Evolutionary conservation across 2,113 vertebrate genomes (phyloP), one percentile per base, ranked within the genome.

Genomic region (Sebastes fasciatus): DNA sequence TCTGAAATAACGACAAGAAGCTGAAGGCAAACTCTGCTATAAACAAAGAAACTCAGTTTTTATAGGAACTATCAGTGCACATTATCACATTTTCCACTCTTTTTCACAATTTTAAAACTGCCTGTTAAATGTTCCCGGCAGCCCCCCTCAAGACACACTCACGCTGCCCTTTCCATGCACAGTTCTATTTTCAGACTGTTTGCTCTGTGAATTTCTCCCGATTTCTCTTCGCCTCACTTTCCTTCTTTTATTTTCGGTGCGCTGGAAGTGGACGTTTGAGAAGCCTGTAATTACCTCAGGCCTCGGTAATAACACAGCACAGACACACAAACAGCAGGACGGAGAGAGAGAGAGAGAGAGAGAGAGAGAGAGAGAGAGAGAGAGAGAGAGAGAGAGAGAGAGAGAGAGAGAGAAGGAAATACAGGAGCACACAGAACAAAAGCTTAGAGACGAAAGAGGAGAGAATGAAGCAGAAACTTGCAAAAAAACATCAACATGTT

Each of bases 281-380:
- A 92, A 94, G 91, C 93, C 94, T 96, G 92, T 93, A 95, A 96
- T 96, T 96, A 95, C 88, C 83, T 83, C 89, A 85, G 91, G 93
- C 93, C 93, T 93, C 72, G 70, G 90, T 95, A 96, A 94, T 93
- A 95, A 94, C 91, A 91, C 90, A 92, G 92, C 92, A 80, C 72
- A 84, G 86, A 80, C 89, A 83, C 87, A 94, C 92, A 94, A 94
- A 93, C 90, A 85, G 54, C 67, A 69, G 58, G 52, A 75, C 14
- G 71, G 71, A 87, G 84, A 82, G 82, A 57, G 55, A 79, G 67
- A 16, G 14, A 40, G 71, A 26, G 62, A 77, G 62, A 52, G 23
- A 49, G 48, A 49, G 48, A 49, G 13, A 13, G 71, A 26, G 62
- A 77, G 62, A 52, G 23, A 16, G 14, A 40, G 71, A 26, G 62